phyloP scores from a whole-genome alignment of 2,888 invertebrate species.

The Lepidocyrtoides sp. region DNA sequence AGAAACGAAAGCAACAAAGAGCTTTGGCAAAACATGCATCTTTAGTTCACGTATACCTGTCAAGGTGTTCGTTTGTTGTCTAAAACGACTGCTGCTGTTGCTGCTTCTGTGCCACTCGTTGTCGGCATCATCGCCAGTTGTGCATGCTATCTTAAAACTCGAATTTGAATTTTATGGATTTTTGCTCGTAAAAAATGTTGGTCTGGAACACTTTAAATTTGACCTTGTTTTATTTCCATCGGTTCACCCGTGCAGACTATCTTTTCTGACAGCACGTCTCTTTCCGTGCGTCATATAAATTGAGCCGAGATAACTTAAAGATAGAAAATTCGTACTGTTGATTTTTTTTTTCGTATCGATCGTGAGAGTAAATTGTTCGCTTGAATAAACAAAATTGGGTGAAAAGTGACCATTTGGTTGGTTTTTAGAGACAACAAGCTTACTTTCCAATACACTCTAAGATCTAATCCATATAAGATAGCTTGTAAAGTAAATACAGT shows the following conservation, averaged over 20 bases:
- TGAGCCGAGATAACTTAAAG: background rate
- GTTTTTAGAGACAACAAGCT: background rate
- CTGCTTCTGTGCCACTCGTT: background rate
- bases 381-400: background rate
- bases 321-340: background rate
- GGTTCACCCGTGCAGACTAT: no score
- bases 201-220: background rate
- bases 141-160: background rate
- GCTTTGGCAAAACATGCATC: constrained; percentile 5
- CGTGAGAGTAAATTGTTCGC: background rate
- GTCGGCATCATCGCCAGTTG: background rate
- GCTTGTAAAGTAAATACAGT: background rate
- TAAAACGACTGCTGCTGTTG: constrained; percentile 22
- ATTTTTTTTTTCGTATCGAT: background rate
- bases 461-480: no score
- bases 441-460: background rate
- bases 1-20: constrained; percentile 55
- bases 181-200: no score
- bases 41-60: constrained; percentile 59
- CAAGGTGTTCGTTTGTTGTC: constrained; percentile 71
- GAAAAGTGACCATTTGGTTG: background rate
- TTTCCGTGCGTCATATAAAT: no score
- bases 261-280: no score
- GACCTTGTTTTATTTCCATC: no score
- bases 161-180: no score